Conservation (phyloP, 2,113 vertebrate species). For the Gambusia affinis region DNA sequence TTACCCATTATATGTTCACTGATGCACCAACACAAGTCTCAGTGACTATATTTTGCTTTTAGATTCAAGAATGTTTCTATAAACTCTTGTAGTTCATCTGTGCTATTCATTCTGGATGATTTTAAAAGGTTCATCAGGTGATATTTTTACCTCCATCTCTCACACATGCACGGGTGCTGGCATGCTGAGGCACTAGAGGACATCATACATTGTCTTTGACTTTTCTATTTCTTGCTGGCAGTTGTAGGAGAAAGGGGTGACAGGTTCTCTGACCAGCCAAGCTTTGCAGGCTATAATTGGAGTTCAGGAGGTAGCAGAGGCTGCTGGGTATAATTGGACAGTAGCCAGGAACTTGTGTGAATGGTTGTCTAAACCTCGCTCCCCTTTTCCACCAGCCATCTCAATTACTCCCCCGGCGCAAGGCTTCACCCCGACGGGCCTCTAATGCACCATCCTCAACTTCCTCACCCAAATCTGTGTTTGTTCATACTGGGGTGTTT, state of each 20-base stretch:
- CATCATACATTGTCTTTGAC: conserved; percentile 65
- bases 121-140: conserved; percentile 2
- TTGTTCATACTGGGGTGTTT: neutral
- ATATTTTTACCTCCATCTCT: conserved; percentile 9
- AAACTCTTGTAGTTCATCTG: neutral
- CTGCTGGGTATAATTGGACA: conserved; percentile 74
- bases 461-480: conserved; percentile 35
- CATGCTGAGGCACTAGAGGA: conserved; percentile 39
- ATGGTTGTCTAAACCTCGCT: conserved; percentile 51
- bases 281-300: conserved; percentile 73
- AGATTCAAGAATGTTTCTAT: neutral
- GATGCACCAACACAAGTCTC: neutral
- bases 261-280: conserved; percentile 69
- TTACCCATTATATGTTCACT: neutral
- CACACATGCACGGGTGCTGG: neutral
- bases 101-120: neutral
- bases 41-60: neutral
- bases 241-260: conserved; percentile 48
- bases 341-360: conserved; percentile 65
- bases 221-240: conserved; percentile 56
- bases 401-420: conserved; percentile 71
- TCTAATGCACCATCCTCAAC: conserved; percentile 48
- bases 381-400: conserved; percentile 56
- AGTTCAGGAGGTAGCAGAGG: conserved; percentile 65
- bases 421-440: conserved; percentile 39